Percentiles rank a stretch among this genome's conserved stretches.
Conservation (phyloP, 2,797 vertebrate genomes). For the Cirrhinus mrigala region DNA sequence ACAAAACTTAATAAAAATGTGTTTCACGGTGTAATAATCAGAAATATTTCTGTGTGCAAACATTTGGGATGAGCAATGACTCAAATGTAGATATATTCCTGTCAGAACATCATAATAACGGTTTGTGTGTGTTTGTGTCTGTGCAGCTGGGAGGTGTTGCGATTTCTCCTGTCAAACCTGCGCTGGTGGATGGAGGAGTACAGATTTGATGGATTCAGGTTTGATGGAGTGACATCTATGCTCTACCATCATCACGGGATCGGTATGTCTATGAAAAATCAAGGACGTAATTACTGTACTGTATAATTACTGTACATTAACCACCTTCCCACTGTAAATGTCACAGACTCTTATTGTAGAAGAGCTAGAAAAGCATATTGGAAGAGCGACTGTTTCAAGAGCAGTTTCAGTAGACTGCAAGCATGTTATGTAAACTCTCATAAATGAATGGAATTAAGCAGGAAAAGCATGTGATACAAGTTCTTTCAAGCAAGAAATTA, state of each 20-base stretch:
- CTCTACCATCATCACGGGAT: constrained; percentile 96
- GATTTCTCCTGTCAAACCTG: constrained; percentile 95
- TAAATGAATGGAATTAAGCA: constrained; percentile 14
- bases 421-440: constrained; percentile 36
- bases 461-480: constrained; percentile 34
- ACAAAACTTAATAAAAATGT: not conserved
- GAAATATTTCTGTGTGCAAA: not conserved
- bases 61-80: not conserved
- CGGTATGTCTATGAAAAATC: constrained; percentile 71
- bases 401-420: not conserved
- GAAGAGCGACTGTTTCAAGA: not conserved
- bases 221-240: constrained; percentile 96
- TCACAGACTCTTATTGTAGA: constrained; percentile 6
- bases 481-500: constrained; percentile 51
- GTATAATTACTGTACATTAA: not conserved
- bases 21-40: not conserved
- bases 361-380: not conserved
- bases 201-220: constrained; percentile 93
- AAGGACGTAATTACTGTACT: not conserved
- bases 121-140: constrained; percentile 18
- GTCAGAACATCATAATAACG: not conserved
- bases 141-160: constrained; percentile 95
- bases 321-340: constrained; percentile 2
- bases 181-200: constrained; percentile 99
- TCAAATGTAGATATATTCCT: not conserved